phyloP scores from a whole-genome alignment of 2,113 vertebrate species.

The Cricetomys ansorgei region DNA sequence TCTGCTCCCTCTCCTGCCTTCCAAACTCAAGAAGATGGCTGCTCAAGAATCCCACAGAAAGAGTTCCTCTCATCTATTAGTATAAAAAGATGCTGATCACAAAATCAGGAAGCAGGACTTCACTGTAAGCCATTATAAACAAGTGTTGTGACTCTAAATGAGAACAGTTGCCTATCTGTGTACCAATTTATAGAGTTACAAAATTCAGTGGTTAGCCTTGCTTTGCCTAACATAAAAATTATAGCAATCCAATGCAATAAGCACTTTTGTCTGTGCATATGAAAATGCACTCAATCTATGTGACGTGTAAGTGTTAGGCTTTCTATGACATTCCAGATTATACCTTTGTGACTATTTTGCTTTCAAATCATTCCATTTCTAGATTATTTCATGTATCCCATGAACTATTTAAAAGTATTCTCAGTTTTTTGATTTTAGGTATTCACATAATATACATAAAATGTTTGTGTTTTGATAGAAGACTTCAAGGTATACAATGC shows the following conservation, averaged over 20 bases:
- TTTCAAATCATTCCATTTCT: not conserved
- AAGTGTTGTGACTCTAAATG: not conserved
- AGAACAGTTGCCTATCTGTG: not conserved
- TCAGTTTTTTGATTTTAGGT: not conserved
- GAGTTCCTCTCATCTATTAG: accelerated
- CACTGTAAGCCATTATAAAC: not conserved
- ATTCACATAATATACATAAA: not conserved
- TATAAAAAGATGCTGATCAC: not conserved
- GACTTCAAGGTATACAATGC: not conserved
- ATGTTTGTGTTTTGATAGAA: constrained; percentile 44
- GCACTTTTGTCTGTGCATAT: not conserved
- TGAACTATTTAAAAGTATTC: not conserved
- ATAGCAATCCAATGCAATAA: not conserved
- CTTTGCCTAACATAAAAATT: not conserved
- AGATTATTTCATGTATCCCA: not conserved
- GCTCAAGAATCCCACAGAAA: accelerated
- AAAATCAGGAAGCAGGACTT: not conserved
- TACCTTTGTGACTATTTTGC: not conserved
- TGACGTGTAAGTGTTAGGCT: not conserved
- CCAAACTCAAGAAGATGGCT: not conserved
- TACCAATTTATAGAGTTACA: not conserved
- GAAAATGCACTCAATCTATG: not conserved
- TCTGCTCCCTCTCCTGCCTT: not conserved
- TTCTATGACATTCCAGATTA: not conserved
- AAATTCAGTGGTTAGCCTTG: not conserved